These are phyloP conservation scores for Sminthurinus aureus DNA, from an alignment of 2,888 invertebrate genomes.

Conservation along the genomic window DNA sequence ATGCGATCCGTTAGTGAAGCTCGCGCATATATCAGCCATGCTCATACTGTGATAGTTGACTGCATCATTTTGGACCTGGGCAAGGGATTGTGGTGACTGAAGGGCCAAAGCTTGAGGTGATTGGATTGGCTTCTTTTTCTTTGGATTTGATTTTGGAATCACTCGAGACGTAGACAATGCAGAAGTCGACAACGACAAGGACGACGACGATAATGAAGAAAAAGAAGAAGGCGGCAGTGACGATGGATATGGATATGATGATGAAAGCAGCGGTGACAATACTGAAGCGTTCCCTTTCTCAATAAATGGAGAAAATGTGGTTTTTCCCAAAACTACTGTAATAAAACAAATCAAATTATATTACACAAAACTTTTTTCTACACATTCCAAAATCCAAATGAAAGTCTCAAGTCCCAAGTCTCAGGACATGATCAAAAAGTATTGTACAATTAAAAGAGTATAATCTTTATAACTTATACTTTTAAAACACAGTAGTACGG, in stretches of 20 bases:
- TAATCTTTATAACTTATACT: too few relatives aligned
- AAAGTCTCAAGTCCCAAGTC: too few relatives aligned
- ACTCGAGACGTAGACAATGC: background rate
- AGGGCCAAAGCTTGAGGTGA: constrained; percentile 3
- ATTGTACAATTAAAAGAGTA: too few relatives aligned
- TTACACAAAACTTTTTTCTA: too few relatives aligned
- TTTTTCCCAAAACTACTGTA: constrained; percentile 37
- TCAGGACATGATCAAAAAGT: too few relatives aligned
- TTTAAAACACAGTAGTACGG: too few relatives aligned
- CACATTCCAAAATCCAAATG: too few relatives aligned
- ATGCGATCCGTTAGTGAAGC: constrained; percentile 46
- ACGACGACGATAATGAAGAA: background rate
- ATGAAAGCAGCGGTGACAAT: background rate
- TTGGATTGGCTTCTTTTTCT: constrained; percentile 11
- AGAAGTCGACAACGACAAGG: background rate
- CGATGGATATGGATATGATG: background rate
- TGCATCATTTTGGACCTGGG: constrained; percentile 42
- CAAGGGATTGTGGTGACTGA: constrained; percentile 32
- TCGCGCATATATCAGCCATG: constrained; percentile 40
- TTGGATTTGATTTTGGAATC: background rate
- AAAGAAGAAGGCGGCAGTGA: background rate
- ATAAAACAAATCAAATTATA: background rate
- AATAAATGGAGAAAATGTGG: constrained; percentile 19
- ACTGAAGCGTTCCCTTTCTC: constrained; percentile 17
- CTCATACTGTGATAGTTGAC: constrained; percentile 25